Conservation (phyloP, 1,140 invertebrate genomes). For the Liolophura sinensis region DNA sequence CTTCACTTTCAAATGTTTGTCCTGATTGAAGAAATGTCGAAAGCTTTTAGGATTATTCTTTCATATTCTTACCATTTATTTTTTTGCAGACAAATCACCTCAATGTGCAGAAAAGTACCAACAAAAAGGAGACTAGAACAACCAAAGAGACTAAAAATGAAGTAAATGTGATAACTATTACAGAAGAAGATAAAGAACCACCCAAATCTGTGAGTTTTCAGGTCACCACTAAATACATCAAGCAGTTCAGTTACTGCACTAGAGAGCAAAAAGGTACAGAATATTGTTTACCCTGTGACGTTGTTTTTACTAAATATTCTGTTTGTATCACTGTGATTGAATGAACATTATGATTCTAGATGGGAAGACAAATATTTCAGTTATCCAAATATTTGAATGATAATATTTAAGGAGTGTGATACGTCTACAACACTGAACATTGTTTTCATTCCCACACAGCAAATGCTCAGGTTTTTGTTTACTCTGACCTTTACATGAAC, state of each 20-base stretch:
- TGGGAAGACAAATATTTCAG: no score
- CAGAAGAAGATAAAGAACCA: conserved; percentile 24
- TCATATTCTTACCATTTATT: neutral
- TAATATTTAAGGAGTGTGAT: neutral
- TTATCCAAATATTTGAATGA: no score
- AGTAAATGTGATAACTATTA: conserved; percentile 14
- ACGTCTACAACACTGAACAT: neutral
- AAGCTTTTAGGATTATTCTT: neutral
- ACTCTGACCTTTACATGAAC: conserved; percentile 1
- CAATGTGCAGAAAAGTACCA: conserved; percentile 27
- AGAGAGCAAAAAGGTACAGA: neutral
- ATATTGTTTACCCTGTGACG: neutral
- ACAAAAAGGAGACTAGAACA: conserved; percentile 5
- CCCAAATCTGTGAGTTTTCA: neutral
- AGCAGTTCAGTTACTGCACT: neutral
- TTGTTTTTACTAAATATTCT: neutral
- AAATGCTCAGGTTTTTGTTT: neutral
- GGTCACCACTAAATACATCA: neutral
- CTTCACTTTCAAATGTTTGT: neutral
- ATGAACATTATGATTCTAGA: no score
- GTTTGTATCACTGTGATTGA: no score
- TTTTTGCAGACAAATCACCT: conserved; percentile 39
- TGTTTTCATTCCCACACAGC: neutral
- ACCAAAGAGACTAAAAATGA: conserved; percentile 16
- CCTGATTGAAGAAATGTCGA: no score